Conservation (phyloP, 2,888 invertebrate genomes). For the Napeogenes inachia region DNA sequence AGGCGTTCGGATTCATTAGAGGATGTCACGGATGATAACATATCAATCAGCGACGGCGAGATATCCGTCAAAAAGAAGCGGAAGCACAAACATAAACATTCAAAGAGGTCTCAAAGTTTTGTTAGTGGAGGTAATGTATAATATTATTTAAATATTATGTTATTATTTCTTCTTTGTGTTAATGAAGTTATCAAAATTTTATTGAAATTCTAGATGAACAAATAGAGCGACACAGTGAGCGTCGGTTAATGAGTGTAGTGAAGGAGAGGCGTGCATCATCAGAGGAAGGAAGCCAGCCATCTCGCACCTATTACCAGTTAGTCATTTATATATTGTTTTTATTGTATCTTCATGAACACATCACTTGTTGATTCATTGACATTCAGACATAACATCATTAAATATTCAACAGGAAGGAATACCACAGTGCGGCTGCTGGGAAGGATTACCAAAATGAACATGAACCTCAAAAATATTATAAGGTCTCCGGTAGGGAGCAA, state of each 20-base stretch:
- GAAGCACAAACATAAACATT: conserved; percentile 65
- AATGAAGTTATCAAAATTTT: background rate
- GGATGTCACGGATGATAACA: conserved; percentile 48
- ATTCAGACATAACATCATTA: too few relatives aligned
- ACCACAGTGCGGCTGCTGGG: conserved; percentile 49
- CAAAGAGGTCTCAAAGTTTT: conserved; percentile 52
- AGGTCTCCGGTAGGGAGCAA: conserved; percentile 66
- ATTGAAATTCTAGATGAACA: conserved; percentile 37
- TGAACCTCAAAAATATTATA: conserved; percentile 66
- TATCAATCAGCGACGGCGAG: conserved; percentile 62
- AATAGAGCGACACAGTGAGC: conserved; percentile 40
- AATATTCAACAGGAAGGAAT: conserved; percentile 51
- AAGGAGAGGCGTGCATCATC: conserved; percentile 60
- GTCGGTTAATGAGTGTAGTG: conserved; percentile 65
- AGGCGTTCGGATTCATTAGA: conserved; percentile 55
- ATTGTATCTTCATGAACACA: too few relatives aligned
- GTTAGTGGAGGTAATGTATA: conserved; percentile 50
- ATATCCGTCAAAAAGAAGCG: conserved; percentile 63
- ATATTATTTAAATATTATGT: background rate
- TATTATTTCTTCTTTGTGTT: background rate
- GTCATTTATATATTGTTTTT: conserved; percentile 30
- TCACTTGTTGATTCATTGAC: too few relatives aligned
- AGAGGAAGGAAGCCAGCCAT: conserved; percentile 54
- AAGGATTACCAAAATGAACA: conserved; percentile 57
- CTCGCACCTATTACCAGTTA: conserved; percentile 69